Evolutionary conservation across 2,888 invertebrate genomes (phyloP), one percentile per base, ranked within the genome.

Genomic region (Sinodicranocentrus sp.): DNA sequence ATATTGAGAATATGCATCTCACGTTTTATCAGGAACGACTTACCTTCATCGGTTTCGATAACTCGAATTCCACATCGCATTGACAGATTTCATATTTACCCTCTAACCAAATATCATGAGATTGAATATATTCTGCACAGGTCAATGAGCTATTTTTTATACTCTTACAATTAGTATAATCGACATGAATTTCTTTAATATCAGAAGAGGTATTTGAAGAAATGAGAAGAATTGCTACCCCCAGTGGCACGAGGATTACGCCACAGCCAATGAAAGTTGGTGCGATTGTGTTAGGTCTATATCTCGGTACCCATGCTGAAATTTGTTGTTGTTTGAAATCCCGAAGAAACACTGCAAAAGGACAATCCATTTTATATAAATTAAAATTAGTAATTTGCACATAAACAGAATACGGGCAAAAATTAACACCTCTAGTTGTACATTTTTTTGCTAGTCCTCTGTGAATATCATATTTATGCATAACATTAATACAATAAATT

Each of bases 301-400:
- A 92, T 88, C 99, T 98, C 0, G 99, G 99, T 91, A 99, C 98
- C 99, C 99, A 98, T 86, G 98, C 98, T 89, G 97, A 97, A 88
- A 99, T 92, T 73, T 96, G 94, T 91, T 98, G 98, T 90, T 98
- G 98, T 90, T 98, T 98, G 90, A 98, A 61, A 23, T 70, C 23
- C n/a, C 26, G 1, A 57, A 68, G 43, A 10, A 44, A 61, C 43
- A 25, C 68, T 78, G n/a, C n/a, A n/a, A n/a, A n/a, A n/a, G n/a
- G n/a, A n/a, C n/a, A n/a, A n/a, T n/a, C n/a, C n/a, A n/a, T n/a
- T n/a, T n/a, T n/a, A n/a, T n/a, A n/a, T n/a, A n/a, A n/a, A n/a
- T n/a, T n/a, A n/a, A n/a, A n/a, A n/a, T n/a, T n/a, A n/a, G n/a
- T n/a, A n/a, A n/a, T n/a, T n/a, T n/a, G n/a, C n/a, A n/a, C n/a